A percentile compares a stretch with the other conserved stretches of the same genome.
Evolutionary conservation across 2,797 vertebrate species (phyloP).

Genomic region (Sphaeramia orbicularis): DNA sequence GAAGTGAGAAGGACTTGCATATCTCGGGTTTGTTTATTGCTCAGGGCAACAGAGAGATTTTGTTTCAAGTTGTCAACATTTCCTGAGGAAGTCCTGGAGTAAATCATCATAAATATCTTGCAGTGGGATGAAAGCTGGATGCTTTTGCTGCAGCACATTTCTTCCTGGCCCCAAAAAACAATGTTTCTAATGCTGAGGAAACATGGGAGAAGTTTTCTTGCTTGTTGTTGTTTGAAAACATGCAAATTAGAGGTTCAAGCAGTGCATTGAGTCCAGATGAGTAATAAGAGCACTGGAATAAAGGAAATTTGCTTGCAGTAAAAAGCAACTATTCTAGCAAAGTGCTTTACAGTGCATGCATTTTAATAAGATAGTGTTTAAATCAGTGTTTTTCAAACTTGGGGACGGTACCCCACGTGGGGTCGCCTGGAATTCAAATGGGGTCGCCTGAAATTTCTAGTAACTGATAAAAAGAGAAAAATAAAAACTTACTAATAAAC

Average conservation of each 20-base stretch:
- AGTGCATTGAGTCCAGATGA: not conserved
- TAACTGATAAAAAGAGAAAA: no score
- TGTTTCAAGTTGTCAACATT: slow-evolving; percentile 83
- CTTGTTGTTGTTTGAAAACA: slow-evolving; percentile 14
- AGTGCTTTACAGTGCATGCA: not conserved
- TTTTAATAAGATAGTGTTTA: no score
- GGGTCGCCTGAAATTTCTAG: no score
- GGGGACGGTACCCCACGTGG: no score
- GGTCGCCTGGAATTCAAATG: no score
- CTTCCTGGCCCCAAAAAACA: slow-evolving; percentile 34
- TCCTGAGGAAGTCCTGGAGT: slow-evolving; percentile 80
- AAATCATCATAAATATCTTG: slow-evolving; percentile 79
- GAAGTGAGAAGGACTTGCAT: slow-evolving; percentile 59
- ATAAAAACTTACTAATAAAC: no score
- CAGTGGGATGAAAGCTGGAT: slow-evolving; percentile 63
- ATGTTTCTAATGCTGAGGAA: slow-evolving; percentile 34
- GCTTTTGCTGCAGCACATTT: slow-evolving; percentile 29
- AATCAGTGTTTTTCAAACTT: no score
- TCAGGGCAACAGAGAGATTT: slow-evolving; percentile 64
- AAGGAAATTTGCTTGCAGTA: not conserved
- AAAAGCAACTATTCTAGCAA: not conserved
- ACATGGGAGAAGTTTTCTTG: slow-evolving; percentile 24
- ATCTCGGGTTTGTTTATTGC: slow-evolving; percentile 75
- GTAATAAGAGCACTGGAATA: not conserved
- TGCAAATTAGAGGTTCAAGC: not conserved